Evolutionary conservation across 2,113 vertebrate genomes (phyloP).

Genomic region (Boulengeromyrus knoepffleri): DNA sequence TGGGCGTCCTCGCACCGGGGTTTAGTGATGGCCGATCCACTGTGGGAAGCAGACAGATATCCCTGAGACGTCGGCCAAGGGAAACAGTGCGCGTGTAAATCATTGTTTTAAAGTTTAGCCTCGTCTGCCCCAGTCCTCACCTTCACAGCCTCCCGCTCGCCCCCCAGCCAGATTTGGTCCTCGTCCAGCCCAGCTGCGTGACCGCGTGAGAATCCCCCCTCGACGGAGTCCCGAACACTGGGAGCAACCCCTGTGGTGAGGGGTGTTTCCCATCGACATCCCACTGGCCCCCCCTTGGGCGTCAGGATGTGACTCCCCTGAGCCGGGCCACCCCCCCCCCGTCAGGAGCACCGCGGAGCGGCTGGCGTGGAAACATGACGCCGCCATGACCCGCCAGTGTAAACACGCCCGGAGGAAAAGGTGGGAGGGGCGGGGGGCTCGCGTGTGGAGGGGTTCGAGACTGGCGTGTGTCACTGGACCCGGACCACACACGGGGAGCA

Average conservation of each 20-base stretch:
- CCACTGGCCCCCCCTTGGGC: background rate
- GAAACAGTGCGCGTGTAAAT: slow-evolving; percentile 22
- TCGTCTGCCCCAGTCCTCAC: slow-evolving; percentile 28
- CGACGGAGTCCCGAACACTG: background rate
- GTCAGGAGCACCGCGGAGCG: background rate
- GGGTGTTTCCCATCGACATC: background rate
- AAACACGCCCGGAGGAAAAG: background rate
- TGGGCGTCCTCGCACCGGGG: slow-evolving; percentile 39
- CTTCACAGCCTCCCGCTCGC: background rate
- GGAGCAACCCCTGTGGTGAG: background rate
- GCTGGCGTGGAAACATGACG: background rate
- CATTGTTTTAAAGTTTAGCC: slow-evolving; percentile 41
- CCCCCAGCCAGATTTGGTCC: slow-evolving; percentile 23
- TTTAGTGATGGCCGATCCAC: slow-evolving; percentile 36
- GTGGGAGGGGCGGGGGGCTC: background rate
- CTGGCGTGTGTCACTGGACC: background rate
- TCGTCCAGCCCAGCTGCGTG: background rate
- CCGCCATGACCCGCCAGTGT: background rate
- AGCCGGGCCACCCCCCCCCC: background rate
- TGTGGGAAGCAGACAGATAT: slow-evolving; percentile 39
- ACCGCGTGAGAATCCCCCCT: background rate
- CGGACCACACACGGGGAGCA: background rate
- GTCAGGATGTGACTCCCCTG: background rate
- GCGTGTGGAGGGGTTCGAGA: background rate
- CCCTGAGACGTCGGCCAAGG: slow-evolving; percentile 31